These are phyloP conservation scores for Drosophila teissieri DNA, from an alignment of 1,140 invertebrate species.

Conservation along the genomic window DNA sequence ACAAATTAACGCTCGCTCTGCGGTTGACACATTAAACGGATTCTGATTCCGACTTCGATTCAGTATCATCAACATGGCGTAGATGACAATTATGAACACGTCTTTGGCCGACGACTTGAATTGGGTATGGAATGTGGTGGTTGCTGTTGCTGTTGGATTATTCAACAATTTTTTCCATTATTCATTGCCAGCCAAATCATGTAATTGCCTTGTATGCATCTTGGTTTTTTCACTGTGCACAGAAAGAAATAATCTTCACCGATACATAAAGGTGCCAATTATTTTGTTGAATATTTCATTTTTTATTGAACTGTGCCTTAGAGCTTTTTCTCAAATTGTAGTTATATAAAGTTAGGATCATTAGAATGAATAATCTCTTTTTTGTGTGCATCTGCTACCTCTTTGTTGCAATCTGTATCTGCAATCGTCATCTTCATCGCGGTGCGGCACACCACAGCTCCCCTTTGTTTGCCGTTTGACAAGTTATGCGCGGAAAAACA, in stretches of 20 bases:
- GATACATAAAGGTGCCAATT: too few relatives aligned
- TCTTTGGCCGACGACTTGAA: constrained; percentile 28
- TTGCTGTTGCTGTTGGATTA: constrained; percentile 49
- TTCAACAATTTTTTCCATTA: constrained; percentile 48
- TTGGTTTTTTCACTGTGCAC: neutral
- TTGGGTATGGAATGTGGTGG: constrained; percentile 60
- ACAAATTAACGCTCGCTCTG: constrained; percentile 48
- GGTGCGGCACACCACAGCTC: constrained; percentile 20
- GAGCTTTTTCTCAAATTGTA: neutral
- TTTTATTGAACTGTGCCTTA: too few relatives aligned
- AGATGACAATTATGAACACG: constrained; percentile 68
- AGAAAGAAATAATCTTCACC: neutral
- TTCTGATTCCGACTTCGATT: constrained; percentile 16
- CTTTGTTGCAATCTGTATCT: constrained; percentile 52
- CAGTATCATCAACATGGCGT: constrained; percentile 8
- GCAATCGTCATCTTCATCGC: constrained; percentile 34
- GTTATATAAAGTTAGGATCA: neutral
- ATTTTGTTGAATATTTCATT: too few relatives aligned
- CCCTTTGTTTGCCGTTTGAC: constrained; percentile 75
- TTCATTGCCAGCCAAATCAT: constrained; percentile 53
- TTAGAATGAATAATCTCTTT: neutral
- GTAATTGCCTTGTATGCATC: constrained; percentile 64
- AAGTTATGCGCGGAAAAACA: constrained; percentile 61
- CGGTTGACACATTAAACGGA: constrained; percentile 58
- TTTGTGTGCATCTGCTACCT: constrained; percentile 1